phyloP scores from a whole-genome alignment of 2,113 vertebrate genomes.

The Rhinoderma darwinii region DNA sequence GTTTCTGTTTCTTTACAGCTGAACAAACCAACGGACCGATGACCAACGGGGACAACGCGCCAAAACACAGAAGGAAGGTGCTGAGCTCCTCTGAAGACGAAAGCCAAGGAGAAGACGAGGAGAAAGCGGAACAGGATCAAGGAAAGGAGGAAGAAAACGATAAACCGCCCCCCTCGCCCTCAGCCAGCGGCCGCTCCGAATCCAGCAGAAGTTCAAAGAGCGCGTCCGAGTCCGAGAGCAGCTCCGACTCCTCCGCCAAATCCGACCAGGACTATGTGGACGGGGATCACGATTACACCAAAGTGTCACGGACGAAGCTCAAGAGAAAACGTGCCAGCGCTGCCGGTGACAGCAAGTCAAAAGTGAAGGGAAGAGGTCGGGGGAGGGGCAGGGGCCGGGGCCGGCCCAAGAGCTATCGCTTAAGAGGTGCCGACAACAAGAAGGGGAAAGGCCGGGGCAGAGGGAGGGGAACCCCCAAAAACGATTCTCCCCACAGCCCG shows the following conservation, averaged over 20 bases:
- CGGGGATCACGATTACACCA: conserved; percentile 97
- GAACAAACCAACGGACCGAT: conserved; percentile 73
- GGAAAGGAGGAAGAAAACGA: conserved; percentile 70
- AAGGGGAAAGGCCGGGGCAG: conserved; percentile 73
- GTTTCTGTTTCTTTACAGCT: conserved; percentile 64
- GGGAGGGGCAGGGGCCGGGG: conserved; percentile 75
- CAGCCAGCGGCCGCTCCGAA: conserved; percentile 80
- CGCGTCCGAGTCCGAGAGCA: conserved; percentile 72
- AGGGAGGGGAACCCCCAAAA: conserved; percentile 66
- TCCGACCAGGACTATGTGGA: conserved; percentile 90
- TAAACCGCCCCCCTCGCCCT: conserved; percentile 75
- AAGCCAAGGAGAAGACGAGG: conserved; percentile 58
- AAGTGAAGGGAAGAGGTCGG: conserved; percentile 73
- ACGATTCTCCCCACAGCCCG: conserved; percentile 70
- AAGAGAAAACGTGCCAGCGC: conserved; percentile 77
- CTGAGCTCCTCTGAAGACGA: conserved; percentile 75
- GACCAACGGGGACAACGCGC: conserved; percentile 77
- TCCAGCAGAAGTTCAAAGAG: conserved; percentile 85
- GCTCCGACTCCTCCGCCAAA: conserved; percentile 78
- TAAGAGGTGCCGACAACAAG: conserved; percentile 73
- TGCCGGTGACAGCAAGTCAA: conserved; percentile 70
- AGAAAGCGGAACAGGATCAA: conserved; percentile 67
- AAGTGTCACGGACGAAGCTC: conserved; percentile 81
- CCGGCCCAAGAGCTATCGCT: conserved; percentile 71
- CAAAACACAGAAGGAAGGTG: conserved; percentile 72